Conservation (phyloP, 2,888 invertebrate genomes). For the Caenorhabditis afra region DNA sequence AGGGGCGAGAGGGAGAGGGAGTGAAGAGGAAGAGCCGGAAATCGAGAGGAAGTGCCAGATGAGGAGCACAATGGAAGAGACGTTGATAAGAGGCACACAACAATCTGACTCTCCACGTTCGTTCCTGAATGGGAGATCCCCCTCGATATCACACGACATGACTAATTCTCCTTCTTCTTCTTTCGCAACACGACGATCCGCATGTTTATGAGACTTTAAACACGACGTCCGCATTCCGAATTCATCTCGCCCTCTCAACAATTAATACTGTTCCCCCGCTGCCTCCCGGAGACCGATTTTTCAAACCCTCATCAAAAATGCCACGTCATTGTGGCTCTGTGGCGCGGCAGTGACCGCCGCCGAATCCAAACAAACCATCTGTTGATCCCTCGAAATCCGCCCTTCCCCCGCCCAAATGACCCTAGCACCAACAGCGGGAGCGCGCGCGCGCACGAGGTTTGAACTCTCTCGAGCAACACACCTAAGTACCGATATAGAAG, state of each 20-base stretch:
- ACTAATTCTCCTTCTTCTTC: too few relatives aligned
- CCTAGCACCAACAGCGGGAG: too few relatives aligned
- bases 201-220: not conserved
- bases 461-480: slow-evolving; percentile 7
- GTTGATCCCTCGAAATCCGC: slow-evolving; percentile 18
- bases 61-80: slow-evolving; percentile 1
- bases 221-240: not conserved
- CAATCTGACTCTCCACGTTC: not conserved
- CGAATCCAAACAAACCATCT: slow-evolving; percentile 36
- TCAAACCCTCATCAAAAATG: slow-evolving; percentile 53
- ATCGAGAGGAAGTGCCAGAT: slow-evolving; percentile 22
- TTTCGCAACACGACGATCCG: not conserved
- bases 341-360: not conserved
- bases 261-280: slow-evolving; percentile 4
- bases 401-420: slow-evolving; percentile 8
- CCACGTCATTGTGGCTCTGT: slow-evolving; percentile 35
- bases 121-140: too few relatives aligned
- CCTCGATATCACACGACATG: not conserved
- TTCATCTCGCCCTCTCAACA: slow-evolving; percentile 7
- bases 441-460: too few relatives aligned
- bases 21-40: slow-evolving; percentile 5
- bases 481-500: not conserved
- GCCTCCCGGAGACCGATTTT: not conserved
- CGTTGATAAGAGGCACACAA: slow-evolving; percentile 13
- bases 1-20: slow-evolving; percentile 7